Conservation (phyloP, 2,888 invertebrate species). For the Tipula unca region DNA sequence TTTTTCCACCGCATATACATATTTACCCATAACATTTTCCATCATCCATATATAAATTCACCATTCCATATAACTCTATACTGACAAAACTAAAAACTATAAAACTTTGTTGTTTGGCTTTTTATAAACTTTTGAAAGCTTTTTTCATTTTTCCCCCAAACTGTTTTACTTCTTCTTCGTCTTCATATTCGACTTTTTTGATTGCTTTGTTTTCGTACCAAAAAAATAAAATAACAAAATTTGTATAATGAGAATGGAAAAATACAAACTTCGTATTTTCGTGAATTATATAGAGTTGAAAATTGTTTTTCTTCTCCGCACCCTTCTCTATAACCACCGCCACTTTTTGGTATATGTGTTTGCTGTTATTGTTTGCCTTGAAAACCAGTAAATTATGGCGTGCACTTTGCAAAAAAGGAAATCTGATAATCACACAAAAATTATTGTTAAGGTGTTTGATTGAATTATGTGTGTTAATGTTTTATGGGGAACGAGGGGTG, state of each 20-base stretch:
- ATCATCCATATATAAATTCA: no score
- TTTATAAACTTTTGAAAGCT: slow-evolving; percentile 9
- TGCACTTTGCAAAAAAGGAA: neutral
- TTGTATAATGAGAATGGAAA: neutral
- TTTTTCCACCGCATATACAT: neutral
- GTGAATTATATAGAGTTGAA: neutral
- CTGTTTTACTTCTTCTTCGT: neutral
- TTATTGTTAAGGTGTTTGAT: neutral
- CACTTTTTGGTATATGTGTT: neutral
- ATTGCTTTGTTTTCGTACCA: neutral
- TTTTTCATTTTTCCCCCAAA: neutral
- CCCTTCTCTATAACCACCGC: neutral
- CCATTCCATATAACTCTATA: neutral
- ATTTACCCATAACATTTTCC: neutral
- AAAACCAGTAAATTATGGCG: neutral
- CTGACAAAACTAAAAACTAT: neutral
- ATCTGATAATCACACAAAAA: neutral
- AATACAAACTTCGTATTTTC: neutral
- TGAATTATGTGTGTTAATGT: neutral
- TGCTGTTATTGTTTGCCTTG: neutral
- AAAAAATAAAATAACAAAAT: neutral
- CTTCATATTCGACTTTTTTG: neutral
- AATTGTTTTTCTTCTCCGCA: neutral
- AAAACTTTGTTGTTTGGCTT: neutral
- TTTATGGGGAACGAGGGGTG: no score